These are phyloP conservation scores for Ploceus nigricollis DNA, from an alignment of 2,113 vertebrate genomes.

Conservation along the genomic window DNA sequence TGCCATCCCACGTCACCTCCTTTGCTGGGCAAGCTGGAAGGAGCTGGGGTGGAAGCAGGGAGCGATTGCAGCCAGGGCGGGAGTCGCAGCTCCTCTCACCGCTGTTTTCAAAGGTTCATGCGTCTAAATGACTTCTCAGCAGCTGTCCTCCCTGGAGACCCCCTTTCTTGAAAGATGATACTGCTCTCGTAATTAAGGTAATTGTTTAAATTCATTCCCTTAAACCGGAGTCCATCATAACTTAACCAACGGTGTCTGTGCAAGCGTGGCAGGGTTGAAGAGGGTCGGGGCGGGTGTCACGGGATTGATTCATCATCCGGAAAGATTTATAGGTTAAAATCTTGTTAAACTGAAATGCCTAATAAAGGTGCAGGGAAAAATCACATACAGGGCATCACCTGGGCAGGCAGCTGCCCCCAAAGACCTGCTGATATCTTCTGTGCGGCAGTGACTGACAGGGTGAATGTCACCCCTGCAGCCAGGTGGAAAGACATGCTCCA, in stretches of 20 bases:
- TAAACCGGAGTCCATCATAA: background rate
- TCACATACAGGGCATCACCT: background rate
- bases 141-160: conserved; percentile 38
- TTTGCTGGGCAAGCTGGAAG: rapidly evolving
- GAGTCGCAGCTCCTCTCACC: background rate
- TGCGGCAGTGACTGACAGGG: background rate
- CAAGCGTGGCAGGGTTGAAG: background rate
- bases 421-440: background rate
- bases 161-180: conserved; percentile 15
- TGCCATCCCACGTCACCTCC: background rate
- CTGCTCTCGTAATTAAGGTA: conserved; percentile 43
- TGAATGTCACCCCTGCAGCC: background rate
- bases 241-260: background rate
- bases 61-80: background rate
- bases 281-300: background rate
- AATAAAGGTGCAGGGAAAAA: background rate
- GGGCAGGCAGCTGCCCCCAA: background rate
- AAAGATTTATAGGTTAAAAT: conserved; percentile 29
- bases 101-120: background rate
- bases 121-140: background rate
- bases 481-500: background rate
- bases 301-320: background rate
- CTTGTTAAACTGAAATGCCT: conserved; percentile 5
- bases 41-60: rapidly evolving
- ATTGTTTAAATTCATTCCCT: conserved; percentile 50